A percentile compares a stretch with the other conserved stretches of the same genome.
These are phyloP conservation scores for Cotesia glomerata DNA, from an alignment of 1,140 invertebrate genomes.

Conservation along the genomic window DNA sequence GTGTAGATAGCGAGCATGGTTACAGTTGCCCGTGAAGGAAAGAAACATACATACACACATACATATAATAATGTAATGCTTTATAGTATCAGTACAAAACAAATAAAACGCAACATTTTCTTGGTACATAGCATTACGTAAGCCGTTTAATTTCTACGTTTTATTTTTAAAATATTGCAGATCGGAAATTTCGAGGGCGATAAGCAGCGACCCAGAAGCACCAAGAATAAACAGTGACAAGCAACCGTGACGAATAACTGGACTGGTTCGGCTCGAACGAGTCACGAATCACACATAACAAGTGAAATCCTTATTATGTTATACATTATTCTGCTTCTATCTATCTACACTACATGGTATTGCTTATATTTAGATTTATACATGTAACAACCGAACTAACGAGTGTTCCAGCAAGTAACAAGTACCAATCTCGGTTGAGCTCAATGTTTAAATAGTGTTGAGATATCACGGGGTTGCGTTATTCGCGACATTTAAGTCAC, in stretches of 20 bases:
- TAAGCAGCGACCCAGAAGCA: conserved; percentile 10
- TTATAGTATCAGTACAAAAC: neutral
- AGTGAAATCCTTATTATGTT: conserved; percentile 1
- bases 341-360: neutral
- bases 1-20: conserved; percentile 9
- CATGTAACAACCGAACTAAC: no score
- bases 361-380: no score
- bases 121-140: neutral
- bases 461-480: no score
- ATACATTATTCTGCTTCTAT: neutral
- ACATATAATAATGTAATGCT: neutral
- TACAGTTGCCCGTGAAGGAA: conserved; percentile 14
- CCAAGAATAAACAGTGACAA: conserved; percentile 8
- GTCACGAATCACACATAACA: neutral
- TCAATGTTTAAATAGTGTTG: no score
- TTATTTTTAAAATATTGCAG: no score
- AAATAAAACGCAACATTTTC: neutral
- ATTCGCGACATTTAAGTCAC: no score
- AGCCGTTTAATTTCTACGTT: neutral
- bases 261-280: neutral
- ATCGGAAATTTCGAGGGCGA: conserved; percentile 9
- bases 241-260: conserved; percentile 8
- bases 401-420: neutral
- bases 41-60: conserved; percentile 1
- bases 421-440: neutral